These are phyloP conservation scores for Baryphthengus martii DNA, from an alignment of 2,113 vertebrate species.

Conservation along the genomic window DNA sequence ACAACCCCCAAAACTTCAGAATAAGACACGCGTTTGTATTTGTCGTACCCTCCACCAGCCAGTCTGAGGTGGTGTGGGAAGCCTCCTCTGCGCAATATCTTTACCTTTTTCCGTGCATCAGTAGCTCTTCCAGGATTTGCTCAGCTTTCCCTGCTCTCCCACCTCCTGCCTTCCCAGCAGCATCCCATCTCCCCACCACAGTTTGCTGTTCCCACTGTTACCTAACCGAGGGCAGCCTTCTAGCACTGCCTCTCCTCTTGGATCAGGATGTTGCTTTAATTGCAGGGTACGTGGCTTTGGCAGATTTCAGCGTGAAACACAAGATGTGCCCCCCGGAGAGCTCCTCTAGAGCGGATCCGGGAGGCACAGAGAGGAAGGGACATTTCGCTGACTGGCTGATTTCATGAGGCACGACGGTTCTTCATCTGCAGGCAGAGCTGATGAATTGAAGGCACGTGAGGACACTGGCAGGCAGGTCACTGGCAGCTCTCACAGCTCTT, in stretches of 20 bases:
- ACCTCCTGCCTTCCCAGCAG: neutral
- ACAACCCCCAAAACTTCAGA: neutral
- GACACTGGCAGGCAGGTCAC: neutral
- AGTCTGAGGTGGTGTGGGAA: neutral
- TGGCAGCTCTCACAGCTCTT: neutral
- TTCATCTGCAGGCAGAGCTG: neutral
- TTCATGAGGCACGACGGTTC: neutral
- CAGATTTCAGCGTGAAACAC: neutral
- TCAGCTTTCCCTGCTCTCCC: conserved; percentile 5
- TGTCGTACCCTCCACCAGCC: neutral
- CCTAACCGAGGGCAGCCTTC: neutral
- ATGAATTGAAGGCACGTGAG: neutral
- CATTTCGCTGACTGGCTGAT: neutral
- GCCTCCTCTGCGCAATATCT: neutral
- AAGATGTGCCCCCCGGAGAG: neutral
- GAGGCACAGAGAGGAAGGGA: neutral
- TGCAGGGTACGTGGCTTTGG: neutral
- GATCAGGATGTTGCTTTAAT: neutral
- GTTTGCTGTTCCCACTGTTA: neutral
- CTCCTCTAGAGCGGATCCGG: neutral
- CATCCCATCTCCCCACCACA: neutral
- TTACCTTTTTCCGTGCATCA: neutral
- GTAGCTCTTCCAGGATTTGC: neutral
- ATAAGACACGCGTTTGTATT: neutral
- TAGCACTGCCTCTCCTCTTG: neutral